Base-by-base conservation (phyloP, 2,113 vertebrate genomes). In the Paradoxurus hermaphroditus region DNA sequence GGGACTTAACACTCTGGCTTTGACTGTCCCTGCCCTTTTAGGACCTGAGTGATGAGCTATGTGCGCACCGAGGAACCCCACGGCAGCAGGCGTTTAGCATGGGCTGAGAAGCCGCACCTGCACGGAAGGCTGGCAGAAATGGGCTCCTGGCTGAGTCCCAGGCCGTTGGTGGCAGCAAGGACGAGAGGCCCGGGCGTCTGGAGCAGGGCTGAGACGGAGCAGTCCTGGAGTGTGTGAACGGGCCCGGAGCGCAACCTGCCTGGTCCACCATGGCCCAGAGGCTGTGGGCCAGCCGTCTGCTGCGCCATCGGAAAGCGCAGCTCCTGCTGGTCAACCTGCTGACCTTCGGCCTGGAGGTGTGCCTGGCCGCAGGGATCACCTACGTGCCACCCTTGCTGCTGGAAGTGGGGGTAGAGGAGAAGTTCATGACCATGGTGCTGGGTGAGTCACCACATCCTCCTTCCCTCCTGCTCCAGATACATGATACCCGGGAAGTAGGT, bases 341-440 rank as follows among this genome's bases (percentile, higher is more conserved):
- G 95, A 99, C 99, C 4, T 99, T 99, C 7, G 99, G 99, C 34
- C 97, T 99, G 98, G 99, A 99, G 97, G 99, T 99, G 89, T 99
- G 99, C 83, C 98, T 99, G 98, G 99, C 99, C 0, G 99, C 99
- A 0, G 99, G 99, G 25, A 99, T 99, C 95, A 99, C 99, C 97
- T 99, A 98, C 1, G 99, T 99, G 92, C 99, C 99, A 0, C 99
- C 99, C 0, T 98, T 99, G 96, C 98, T 99, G 95, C 98, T 99
- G 97, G 98, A 99, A 94, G 99, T 99, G 63, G 99, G 99, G 0
- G 98, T 99, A 34, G 99, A 99, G 94, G 99, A 99, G 97, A 99
- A 98, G 96, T 99, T 99, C 98, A 99, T 99, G 99, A 99, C 99
- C 91, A 99, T 99, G 99, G 99, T 99, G 72, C 98, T 99, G 93